A percentile compares a stretch with the other conserved stretches of the same genome.
Conservation (phyloP, 2,113 vertebrate genomes). For the Galemys pyrenaicus region DNA sequence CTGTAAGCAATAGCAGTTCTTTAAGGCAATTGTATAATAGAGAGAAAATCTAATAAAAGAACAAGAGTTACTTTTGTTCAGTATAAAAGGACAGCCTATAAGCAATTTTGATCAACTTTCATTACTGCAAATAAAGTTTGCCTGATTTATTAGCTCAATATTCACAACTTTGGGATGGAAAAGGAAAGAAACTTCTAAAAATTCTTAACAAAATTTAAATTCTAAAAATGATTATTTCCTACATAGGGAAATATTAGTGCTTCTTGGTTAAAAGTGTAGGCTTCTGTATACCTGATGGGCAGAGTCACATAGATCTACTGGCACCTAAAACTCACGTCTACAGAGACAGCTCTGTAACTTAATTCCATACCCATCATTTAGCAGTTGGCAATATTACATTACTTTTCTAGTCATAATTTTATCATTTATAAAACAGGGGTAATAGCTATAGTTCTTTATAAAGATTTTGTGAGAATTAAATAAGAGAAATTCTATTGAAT, state of each 20-base stretch:
- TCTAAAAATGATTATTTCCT: not conserved
- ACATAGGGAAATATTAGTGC: not conserved
- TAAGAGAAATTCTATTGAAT: not conserved
- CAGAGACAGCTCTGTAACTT: not conserved
- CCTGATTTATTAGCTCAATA: not conserved
- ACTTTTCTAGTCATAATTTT: not conserved
- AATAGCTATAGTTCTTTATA: not conserved
- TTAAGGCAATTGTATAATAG: not conserved
- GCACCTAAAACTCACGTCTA: too few relatives aligned
- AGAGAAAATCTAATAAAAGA: not conserved
- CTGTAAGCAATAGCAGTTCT: not conserved
- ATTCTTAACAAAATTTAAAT: not conserved
- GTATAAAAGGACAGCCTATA: not conserved
- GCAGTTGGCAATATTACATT: not conserved
- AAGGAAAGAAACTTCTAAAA: not conserved
- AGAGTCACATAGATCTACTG: too few relatives aligned
- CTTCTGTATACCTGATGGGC: not conserved
- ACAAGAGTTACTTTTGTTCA: not conserved
- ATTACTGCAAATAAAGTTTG: not conserved
- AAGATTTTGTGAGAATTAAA: not conserved
- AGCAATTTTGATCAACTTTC: not conserved
- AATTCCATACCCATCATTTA: not conserved
- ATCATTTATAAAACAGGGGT: not conserved
- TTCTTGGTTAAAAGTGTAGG: not conserved
- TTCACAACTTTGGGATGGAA: not conserved